Conservation (phyloP, 2,797 vertebrate genomes). For the Paratrypauchen microcephalus region DNA sequence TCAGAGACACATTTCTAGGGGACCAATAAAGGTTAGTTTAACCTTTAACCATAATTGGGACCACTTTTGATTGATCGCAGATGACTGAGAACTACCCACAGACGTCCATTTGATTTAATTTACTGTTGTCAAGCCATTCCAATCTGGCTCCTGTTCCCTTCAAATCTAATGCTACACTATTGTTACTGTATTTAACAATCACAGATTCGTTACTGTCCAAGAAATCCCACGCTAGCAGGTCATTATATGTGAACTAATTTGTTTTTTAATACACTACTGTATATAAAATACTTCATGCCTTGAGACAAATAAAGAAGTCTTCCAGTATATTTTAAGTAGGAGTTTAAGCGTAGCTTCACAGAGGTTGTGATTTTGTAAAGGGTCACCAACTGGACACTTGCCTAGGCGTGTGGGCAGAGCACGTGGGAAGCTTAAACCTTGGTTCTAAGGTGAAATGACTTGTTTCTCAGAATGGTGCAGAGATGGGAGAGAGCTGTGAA, state of each 20-base stretch:
- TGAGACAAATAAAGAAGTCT: neutral
- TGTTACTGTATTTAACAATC: neutral
- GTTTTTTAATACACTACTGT: no score
- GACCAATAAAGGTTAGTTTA: no score
- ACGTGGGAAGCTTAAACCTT: constrained; percentile 7
- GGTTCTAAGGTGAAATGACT: constrained; percentile 8
- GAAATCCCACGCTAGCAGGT: neutral
- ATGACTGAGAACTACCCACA: neutral
- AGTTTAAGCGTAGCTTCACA: constrained; percentile 1
- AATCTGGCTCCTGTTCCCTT: neutral
- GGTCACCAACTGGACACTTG: constrained; percentile 6
- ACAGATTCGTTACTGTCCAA: neutral
- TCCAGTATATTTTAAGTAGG: constrained; percentile 3
- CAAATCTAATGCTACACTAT: neutral
- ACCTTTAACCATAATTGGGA: no score
- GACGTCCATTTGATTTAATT: neutral
- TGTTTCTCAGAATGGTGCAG: neutral
- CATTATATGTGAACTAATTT: neutral
- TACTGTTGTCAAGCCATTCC: neutral
- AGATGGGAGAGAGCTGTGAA: neutral
- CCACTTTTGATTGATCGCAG: no score
- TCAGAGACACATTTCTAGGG: no score
- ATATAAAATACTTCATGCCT: neutral
- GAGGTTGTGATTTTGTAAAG: constrained; percentile 4
- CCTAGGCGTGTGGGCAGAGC: constrained; percentile 1